Evolutionary conservation across 2,888 invertebrate genomes (phyloP), one percentile per base, ranked within the genome.

Genomic region (Aphodius granarius): DNA sequence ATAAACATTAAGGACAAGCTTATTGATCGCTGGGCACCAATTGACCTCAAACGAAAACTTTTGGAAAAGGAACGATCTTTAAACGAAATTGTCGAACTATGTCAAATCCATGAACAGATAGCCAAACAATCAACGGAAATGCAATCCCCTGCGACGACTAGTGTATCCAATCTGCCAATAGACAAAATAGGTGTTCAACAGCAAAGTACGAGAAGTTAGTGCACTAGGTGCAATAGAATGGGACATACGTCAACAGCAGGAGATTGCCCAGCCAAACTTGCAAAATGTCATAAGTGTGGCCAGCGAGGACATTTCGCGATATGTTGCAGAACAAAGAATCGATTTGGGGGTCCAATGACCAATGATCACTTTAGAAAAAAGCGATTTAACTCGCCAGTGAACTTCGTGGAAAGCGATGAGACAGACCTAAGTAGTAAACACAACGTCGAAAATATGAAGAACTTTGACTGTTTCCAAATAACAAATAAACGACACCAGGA

Each of bases 1-100:
- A n/a, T n/a, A n/a, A n/a, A n/a, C n/a, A n/a, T n/a, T n/a, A 81
- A 80, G 73, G 81, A 82, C 65, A 80, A 81, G 77, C 75, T 81
- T 17, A 81, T 79, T n/a, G 79, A 81, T 63, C 78, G 18, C 21
- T 81, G 82, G 80, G 80, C 81, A 19, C 78, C 81, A 3, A 6
- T 72, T 15, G 80, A 82, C 1, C 72, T 82, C 20, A 82, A 79
- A 72, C 81, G 73, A 71, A 81, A 81, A 76, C 74, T 82, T 5
- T 74, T 82, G 22, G 66, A 63, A 21, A 77, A 81, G 79, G 78
- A 81, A 78, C 71, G 72, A 19, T 66, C 81, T 3, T 74, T 81
- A 21, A 78, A 78, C 4, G 81, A 83, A 71, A 72, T 82, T 17
- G 79, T 82, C 16, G 79, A 81, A 17, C 19, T 78, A 16, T 81